phyloP scores from a whole-genome alignment of 2,113 vertebrate species.

The cat (Felis catus) region F.catus_Fca126_mat1.0 CM031426.1:56686001-56686500 shows the following conservation, averaged over 20 bases:
- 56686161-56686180: background rate
- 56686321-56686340: too few species aligned
- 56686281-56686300: background rate
- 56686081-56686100: background rate
- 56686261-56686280: background rate
- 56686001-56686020: background rate
- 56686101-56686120: background rate
- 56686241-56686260: background rate
- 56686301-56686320: background rate
- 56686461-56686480: too few species aligned
- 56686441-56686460: too few species aligned
- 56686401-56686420: too few species aligned
- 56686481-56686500: too few species aligned
- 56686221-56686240: background rate
- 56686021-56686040: background rate
- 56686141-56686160: accelerated
- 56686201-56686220: background rate
- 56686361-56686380: too few species aligned
- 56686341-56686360: too few species aligned
- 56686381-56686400: too few species aligned
- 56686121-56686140: background rate
- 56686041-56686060: accelerated
- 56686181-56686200: accelerated
- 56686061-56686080: background rate
- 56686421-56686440: too few species aligned